These are phyloP conservation scores for Micoletzkya japonica DNA, from an alignment of 2,888 invertebrate species.

Conservation along the genomic window DNA sequence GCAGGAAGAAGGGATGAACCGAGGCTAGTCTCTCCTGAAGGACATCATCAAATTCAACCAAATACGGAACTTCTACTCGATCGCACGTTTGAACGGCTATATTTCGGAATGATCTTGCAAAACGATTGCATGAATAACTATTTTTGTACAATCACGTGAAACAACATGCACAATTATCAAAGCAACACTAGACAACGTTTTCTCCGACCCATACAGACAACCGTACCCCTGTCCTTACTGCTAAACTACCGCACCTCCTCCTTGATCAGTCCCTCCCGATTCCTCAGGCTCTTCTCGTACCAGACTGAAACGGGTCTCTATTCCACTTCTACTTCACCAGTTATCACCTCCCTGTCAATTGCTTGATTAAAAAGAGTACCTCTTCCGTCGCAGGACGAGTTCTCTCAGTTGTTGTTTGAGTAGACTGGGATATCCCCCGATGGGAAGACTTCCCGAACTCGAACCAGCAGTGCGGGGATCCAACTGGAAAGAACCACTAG, in stretches of 20 bases:
- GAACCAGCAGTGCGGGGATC: conserved; percentile 23
- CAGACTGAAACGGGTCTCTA: conserved; percentile 31
- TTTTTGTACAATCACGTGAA: too few relatives aligned
- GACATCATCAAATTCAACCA: too few relatives aligned
- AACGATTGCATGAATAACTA: too few relatives aligned
- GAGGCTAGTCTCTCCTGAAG: too few relatives aligned
- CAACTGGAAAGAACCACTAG: conserved; percentile 5
- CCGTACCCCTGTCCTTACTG: too few relatives aligned
- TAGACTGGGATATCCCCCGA: conserved; percentile 55
- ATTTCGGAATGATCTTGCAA: too few relatives aligned
- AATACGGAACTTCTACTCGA: too few relatives aligned
- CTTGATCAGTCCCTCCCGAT: background rate
- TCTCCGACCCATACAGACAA: too few relatives aligned
- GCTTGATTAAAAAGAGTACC: background rate
- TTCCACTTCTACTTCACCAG: too few relatives aligned
- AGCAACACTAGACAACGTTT: too few relatives aligned
- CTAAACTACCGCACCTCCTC: conserved; percentile 6
- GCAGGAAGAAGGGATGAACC: background rate
- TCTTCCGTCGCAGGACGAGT: conserved; percentile 40
- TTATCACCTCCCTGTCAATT: background rate
- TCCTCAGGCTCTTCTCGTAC: conserved; percentile 63
- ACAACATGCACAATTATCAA: too few relatives aligned
- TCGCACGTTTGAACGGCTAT: too few relatives aligned
- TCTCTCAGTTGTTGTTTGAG: conserved; percentile 62
- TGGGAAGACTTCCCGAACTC: conserved; percentile 19